phyloP scores from a whole-genome alignment of 1,140 invertebrate species.

The Grapholita molesta region DNA sequence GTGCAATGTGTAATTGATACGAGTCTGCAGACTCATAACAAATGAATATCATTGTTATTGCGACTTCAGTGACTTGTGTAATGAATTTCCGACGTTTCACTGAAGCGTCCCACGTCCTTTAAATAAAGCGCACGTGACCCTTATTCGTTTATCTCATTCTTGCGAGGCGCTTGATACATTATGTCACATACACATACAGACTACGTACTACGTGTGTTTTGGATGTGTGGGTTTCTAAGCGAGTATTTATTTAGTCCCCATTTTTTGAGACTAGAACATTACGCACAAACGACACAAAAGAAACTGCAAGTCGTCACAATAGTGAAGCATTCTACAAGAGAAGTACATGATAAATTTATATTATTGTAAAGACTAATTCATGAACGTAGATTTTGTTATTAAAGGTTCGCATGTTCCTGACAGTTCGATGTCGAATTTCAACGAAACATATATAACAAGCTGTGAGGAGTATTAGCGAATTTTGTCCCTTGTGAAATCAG shows the following conservation, averaged over 20 bases:
- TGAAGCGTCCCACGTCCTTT: slow-evolving; percentile 4
- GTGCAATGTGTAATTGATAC: too few relatives aligned
- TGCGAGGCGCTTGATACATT: not conserved
- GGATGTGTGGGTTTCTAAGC: too few relatives aligned
- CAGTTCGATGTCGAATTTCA: not conserved
- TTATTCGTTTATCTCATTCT: not conserved
- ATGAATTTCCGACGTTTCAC: not conserved
- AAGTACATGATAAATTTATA: too few relatives aligned
- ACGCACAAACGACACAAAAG: too few relatives aligned
- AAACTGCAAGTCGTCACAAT: too few relatives aligned
- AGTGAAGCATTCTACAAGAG: too few relatives aligned
- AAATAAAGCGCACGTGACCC: slow-evolving; percentile 16
- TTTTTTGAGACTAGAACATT: too few relatives aligned
- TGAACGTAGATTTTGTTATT: not conserved
- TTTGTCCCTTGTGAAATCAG: not conserved
- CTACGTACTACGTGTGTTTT: not conserved
- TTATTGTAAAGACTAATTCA: too few relatives aligned
- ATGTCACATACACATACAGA: too few relatives aligned
- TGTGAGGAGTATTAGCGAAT: not conserved
- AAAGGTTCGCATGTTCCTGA: not conserved
- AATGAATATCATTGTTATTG: not conserved
- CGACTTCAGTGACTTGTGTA: not conserved
- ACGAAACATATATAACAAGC: not conserved
- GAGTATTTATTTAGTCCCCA: too few relatives aligned
- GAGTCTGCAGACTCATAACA: not conserved